Base-by-base conservation (phyloP, 1,140 invertebrate genomes). In the Ctenoplectra terminalis region DNA sequence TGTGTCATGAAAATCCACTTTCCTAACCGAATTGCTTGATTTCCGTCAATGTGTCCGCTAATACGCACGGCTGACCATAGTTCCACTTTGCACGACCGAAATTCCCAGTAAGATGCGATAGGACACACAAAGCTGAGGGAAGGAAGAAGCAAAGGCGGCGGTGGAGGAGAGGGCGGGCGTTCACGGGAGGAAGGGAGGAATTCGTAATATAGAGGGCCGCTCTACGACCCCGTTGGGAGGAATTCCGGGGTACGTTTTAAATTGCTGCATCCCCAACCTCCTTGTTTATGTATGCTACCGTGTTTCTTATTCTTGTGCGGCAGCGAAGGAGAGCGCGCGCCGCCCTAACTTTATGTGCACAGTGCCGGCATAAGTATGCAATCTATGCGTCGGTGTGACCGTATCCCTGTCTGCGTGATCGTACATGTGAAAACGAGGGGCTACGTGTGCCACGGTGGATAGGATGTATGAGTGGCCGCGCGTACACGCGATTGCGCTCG, bases 221-320 rank as follows among this genome's bases (percentile, higher is more conserved):
- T 92, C 90, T 93, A 94, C 92, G 92, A 91, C 93, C 88, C 93
- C 92, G 88, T 64, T 93, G 93, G 93, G 93, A 94, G 92, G 92
- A 93, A 94, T 94, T 94, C 93, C 93, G 92, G 93, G 93, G 90
- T 94, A 94, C 93, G 93, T 94, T 94, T 94, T 94, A 94, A 94
- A 94, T 94, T 94, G 93, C 93, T 93, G 92, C 93, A 94, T 93
- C 92, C 93, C 92, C 92, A 92, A 92, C 92, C 93, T 93, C 88
- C 92, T 94, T 94, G 93, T 94, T 94, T 94, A 94, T 94, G 93
- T 93, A 94, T 94, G 93, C 90, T 90, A 90, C 81, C 90, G 91
- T 92, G 92, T 94, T 94, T 94, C 93, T 94, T 94, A 94, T 94
- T 94, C 93, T 94, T 94, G 93, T 93, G 92, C 91, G 91, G 89